Evolutionary conservation across 23 tunicate species (phyloP).

Genomic region (Aplidium turbinatum): DNA sequence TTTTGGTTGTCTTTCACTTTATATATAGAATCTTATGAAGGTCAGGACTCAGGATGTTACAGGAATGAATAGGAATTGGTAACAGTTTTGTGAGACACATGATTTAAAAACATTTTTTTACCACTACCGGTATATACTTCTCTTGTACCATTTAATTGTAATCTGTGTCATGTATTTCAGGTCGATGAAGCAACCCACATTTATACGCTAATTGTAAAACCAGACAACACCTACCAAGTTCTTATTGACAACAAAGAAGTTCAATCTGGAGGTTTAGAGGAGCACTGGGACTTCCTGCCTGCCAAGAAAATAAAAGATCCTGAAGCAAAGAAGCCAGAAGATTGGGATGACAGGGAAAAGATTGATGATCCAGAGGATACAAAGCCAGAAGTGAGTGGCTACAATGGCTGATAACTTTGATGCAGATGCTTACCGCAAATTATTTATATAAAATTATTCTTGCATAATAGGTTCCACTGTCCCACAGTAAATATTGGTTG

Average conservation of each 20-base stretch:
- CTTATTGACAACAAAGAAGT: slow-evolving; percentile 81
- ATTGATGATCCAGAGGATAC: slow-evolving; percentile 89
- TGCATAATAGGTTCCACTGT: no score
- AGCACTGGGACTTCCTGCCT: slow-evolving; percentile 96
- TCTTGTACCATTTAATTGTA: background rate
- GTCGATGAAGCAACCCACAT: slow-evolving; percentile 96
- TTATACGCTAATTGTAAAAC: slow-evolving; percentile 92
- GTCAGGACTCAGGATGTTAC: no score
- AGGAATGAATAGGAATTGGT: no score
- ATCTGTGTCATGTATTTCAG: slow-evolving; percentile 24
- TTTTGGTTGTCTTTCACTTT: no score
- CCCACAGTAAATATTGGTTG: no score
- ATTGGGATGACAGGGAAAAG: slow-evolving; percentile 97
- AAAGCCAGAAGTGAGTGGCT: slow-evolving; percentile 85
- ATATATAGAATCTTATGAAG: no score
- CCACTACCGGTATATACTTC: background rate
- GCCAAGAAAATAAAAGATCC: slow-evolving; percentile 95
- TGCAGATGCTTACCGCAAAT: no score
- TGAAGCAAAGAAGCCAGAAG: slow-evolving; percentile 91
- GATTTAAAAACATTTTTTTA: no score
- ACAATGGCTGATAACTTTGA: no score
- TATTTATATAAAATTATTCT: no score
- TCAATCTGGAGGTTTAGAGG: slow-evolving; percentile 80
- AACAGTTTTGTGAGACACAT: no score
- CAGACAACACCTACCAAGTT: slow-evolving; percentile 96